These are phyloP conservation scores for Oncorhynchus gorbuscha DNA, from an alignment of 2,113 vertebrate genomes.

Conservation along the genomic window DNA sequence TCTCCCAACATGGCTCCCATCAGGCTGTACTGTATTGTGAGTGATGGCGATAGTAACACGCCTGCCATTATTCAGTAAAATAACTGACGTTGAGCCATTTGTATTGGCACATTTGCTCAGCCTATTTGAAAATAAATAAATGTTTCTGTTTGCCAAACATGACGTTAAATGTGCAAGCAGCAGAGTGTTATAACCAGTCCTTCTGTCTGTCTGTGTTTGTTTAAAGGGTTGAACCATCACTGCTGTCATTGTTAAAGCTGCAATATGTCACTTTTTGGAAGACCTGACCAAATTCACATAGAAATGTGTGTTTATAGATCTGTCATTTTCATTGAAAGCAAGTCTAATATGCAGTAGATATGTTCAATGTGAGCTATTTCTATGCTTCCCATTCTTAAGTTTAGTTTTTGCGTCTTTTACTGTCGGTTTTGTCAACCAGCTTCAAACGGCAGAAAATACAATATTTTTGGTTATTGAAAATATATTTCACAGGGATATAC, in stretches of 20 bases:
- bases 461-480: no score
- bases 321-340: no score
- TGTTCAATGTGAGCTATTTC: no score
- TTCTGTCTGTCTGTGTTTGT: not conserved
- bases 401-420: no score
- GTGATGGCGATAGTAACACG: constrained; percentile 9
- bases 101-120: constrained; percentile 13
- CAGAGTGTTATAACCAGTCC: not conserved
- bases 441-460: no score
- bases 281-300: no score
- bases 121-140: constrained; percentile 17
- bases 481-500: no score
- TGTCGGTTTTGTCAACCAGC: no score
- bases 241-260: not conserved
- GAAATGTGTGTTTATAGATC: no score
- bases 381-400: no score
- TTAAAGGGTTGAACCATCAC: not conserved
- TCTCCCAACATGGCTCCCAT: constrained; percentile 25
- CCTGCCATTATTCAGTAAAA: constrained; percentile 6
- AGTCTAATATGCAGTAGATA: no score
- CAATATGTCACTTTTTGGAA: no score
- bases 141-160: constrained; percentile 7
- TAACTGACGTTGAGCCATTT: constrained; percentile 9
- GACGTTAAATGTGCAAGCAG: not conserved
- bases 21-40: constrained; percentile 18